phyloP scores from a whole-genome alignment of 2,113 vertebrate genomes.

The Ia io region DNA sequence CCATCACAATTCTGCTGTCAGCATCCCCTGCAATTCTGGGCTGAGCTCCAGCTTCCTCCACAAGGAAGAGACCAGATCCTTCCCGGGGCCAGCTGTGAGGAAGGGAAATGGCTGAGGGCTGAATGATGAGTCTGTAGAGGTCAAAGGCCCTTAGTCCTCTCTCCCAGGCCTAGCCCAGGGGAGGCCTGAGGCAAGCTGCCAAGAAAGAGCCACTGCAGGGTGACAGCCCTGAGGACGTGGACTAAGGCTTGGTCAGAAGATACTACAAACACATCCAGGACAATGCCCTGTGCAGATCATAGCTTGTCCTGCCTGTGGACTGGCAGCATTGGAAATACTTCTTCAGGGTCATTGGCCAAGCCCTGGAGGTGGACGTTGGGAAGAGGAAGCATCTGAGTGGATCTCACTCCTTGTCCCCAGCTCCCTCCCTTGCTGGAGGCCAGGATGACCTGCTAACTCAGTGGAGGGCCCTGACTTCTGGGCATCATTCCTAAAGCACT shows the following conservation, averaged over 20 bases:
- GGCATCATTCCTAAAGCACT: conserved; percentile 49
- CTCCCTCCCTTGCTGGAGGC: neutral
- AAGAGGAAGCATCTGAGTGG: neutral
- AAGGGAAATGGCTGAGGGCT: neutral
- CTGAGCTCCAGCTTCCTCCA: neutral
- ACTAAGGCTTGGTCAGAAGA: neutral
- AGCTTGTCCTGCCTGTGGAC: neutral
- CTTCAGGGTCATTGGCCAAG: neutral
- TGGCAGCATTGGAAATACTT: neutral
- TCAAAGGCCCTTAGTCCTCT: neutral
- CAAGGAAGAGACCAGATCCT: neutral
- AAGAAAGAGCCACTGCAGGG: neutral
- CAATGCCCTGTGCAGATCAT: neutral
- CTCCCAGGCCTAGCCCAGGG: neutral
- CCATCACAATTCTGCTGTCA: neutral
- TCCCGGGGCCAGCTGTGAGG: neutral
- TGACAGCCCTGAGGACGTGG: neutral
- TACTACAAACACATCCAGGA: neutral
- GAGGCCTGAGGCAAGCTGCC: neutral
- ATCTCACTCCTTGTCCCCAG: neutral
- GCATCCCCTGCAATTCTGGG: neutral
- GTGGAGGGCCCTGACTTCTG: neutral
- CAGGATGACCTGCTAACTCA: conserved; percentile 1
- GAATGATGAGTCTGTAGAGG: neutral
- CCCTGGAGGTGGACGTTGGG: neutral